Evolutionary conservation across 2,888 invertebrate species (phyloP), one percentile per base, ranked within the genome.

Genomic region (Archips xylosteana): DNA sequence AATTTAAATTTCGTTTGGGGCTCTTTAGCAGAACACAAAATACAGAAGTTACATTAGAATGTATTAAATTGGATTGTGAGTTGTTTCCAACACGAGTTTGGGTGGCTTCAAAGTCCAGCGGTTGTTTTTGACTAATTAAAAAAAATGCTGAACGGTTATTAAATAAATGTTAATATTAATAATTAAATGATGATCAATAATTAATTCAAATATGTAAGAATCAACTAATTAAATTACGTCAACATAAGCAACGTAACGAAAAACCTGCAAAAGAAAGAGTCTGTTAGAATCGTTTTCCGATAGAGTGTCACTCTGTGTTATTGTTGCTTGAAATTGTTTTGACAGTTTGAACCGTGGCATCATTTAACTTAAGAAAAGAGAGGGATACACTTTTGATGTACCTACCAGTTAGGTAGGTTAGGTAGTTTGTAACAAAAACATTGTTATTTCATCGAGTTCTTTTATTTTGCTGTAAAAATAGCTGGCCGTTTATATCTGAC

Each of bases 291-390:
- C 39, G 60, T 39, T 60, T 63, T 45, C 62, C 62, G 62, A 63
- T 63, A 45, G 13, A 60, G 60, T 36, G 60, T 60, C 60, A 60
- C 36, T 60, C 60, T 60, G n/a, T 36, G 39, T 60, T 49, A 47
- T 49, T 34, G 47, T 64, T n/a, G 64, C 49, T 39, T 12, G 32
- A n/a, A 54, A 36, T 54, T 54, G 65, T 66, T 54, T 66, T 66
- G 54, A 66, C 39, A 49, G 54, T 66, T 66, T 54, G 54, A 64
- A 49, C n/a, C 42, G 13, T 63, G 62, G 45, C 62, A 32, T 63
- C 45, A 45, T 45, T 63, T 63, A 45, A 63, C 45, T 63, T 63
- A n/a, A 12, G 62, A 12, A 42, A 63, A 15, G 62, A 45, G 62
- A 63, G 12, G 45, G 62, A 12, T 45, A 63, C 15, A 45, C 45